These are phyloP conservation scores for Plebejus anna DNA, from an alignment of 2,888 invertebrate species.

Conservation along the genomic window DNA sequence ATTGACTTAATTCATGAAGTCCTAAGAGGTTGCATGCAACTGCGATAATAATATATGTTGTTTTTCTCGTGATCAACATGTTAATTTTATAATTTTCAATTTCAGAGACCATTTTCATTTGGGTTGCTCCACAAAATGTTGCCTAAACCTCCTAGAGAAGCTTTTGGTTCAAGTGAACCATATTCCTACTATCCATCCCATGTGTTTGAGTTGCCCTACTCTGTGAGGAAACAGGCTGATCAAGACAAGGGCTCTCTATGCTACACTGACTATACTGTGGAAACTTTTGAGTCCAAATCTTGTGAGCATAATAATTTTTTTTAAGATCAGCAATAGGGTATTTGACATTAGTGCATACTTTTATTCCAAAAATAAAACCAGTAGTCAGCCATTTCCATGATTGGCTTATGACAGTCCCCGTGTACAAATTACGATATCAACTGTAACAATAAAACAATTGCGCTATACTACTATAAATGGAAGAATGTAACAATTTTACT, in stretches of 20 bases:
- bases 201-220: constrained; percentile 69
- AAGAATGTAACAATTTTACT: too few relatives aligned
- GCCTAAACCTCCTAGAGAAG: constrained; percentile 57
- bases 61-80: too few relatives aligned
- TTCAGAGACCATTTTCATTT: constrained; percentile 71
- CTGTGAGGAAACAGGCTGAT: constrained; percentile 49
- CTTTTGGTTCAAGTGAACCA: constrained; percentile 67
- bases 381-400: too few relatives aligned
- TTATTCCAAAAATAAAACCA: constrained; percentile 85
- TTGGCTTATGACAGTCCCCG: constrained; percentile 91
- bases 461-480: too few relatives aligned
- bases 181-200: constrained; percentile 69
- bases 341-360: not conserved
- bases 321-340: not conserved
- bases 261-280: constrained; percentile 61
- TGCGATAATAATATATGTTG: too few relatives aligned
- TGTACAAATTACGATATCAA: constrained; percentile 92
- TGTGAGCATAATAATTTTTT: constrained; percentile 49
- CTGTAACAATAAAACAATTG: constrained; percentile 70
- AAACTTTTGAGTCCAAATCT: constrained; percentile 63
- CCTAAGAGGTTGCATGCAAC: too few relatives aligned
- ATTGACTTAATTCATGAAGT: too few relatives aligned
- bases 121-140: constrained; percentile 69
- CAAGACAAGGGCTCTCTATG: constrained; percentile 48
- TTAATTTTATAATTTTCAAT: constrained; percentile 39